Conservation (phyloP, 2,113 vertebrate genomes). For the Ovibos moschatus region DNA sequence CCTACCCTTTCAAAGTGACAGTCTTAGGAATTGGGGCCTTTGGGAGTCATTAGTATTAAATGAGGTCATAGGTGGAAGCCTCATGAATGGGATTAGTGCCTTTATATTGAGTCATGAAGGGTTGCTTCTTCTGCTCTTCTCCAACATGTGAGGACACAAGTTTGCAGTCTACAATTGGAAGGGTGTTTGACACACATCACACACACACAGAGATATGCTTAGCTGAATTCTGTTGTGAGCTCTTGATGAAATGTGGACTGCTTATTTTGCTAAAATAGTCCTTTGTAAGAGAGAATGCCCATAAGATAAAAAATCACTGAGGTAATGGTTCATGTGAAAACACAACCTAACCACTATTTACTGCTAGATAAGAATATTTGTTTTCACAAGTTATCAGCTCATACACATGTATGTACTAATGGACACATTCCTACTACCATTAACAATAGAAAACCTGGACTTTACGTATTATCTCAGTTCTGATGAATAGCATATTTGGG, state of each 20-base stretch:
- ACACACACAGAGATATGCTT: not conserved
- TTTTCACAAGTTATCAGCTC: not conserved
- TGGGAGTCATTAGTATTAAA: not conserved
- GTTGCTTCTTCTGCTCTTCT: not conserved
- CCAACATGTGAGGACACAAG: not conserved
- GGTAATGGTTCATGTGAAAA: not conserved
- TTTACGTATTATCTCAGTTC: not conserved
- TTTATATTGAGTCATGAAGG: not conserved
- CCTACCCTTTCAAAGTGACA: not conserved
- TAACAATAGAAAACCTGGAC: not conserved
- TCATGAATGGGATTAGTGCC: not conserved
- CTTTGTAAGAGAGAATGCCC: not conserved
- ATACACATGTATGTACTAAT: not conserved
- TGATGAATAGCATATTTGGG: not conserved
- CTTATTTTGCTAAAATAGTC: not conserved
- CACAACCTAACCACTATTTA: not conserved
- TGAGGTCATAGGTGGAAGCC: not conserved
- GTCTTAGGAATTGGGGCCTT: not conserved
- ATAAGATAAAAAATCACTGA: not conserved
- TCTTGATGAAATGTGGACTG: not conserved
- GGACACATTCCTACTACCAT: not conserved
- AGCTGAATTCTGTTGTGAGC: not conserved
- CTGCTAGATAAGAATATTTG: not conserved
- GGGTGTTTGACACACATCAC: not conserved
- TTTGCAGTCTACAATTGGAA: not conserved